Percentiles rank a stretch among this genome's conserved stretches.
phyloP scores from a whole-genome alignment of 2,888 invertebrate genomes.

The Pollenia labialis region DNA sequence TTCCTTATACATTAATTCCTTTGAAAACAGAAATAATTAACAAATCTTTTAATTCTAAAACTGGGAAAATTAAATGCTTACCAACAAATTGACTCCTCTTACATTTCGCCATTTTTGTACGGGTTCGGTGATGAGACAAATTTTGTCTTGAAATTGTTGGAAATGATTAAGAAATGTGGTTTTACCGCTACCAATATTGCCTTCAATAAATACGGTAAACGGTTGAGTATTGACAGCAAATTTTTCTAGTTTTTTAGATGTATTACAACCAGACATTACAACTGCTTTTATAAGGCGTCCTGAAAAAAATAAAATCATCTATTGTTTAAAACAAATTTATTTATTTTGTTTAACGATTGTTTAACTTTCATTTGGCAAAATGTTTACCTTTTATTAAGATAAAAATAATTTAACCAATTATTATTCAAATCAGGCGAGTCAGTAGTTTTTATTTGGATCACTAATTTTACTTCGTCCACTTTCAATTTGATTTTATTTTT shows the following conservation, averaged over 20 bases:
- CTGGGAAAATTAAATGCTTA: conserved; percentile 77
- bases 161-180: conserved; percentile 94
- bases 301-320: conserved; percentile 15
- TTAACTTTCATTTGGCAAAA: neutral
- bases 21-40: neutral
- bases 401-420: conserved; percentile 1
- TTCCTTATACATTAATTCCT: conserved; percentile 94
- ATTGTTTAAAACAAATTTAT: neutral
- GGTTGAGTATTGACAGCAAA: conserved; percentile 85
- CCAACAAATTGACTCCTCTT: conserved; percentile 90
- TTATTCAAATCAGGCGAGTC: conserved; percentile 41
- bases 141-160: conserved; percentile 87
- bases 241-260: conserved; percentile 75
- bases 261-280: conserved; percentile 56
- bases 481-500: neutral
- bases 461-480: neutral
- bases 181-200: conserved; percentile 96
- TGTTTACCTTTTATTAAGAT: conserved; percentile 15
- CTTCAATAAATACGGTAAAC: conserved; percentile 93
- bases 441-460: neutral
- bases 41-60: neutral
- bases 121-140: conserved; percentile 89
- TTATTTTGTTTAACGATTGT: neutral
- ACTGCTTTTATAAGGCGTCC: conserved; percentile 59
- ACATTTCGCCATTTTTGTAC: conserved; percentile 94